Evolutionary conservation across 2,888 invertebrate genomes (phyloP).

Genomic region (Lochmaea crataegi): DNA sequence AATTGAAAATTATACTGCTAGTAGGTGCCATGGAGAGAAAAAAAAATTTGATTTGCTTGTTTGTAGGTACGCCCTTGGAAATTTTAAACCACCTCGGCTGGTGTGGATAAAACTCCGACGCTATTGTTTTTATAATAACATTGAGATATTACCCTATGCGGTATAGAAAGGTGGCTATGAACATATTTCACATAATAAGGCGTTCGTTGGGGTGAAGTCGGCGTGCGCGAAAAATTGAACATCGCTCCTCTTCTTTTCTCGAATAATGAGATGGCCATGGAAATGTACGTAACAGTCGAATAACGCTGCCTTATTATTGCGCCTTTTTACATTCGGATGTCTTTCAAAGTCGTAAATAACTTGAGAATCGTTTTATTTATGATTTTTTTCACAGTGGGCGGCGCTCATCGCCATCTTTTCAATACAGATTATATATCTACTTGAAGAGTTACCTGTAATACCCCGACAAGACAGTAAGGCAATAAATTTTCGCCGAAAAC

Average conservation of each 20-base stretch:
- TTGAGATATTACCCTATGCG: slow-evolving; percentile 64
- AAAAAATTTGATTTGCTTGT: not conserved
- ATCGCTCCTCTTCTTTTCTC: slow-evolving; percentile 50
- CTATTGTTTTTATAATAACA: slow-evolving; percentile 65
- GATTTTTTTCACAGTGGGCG: slow-evolving; percentile 38
- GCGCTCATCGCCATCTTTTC: slow-evolving; percentile 22
- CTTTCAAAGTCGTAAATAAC: slow-evolving; percentile 47
- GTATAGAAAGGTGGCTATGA: slow-evolving; percentile 64
- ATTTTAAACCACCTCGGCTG: slow-evolving; percentile 45
- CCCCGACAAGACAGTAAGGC: slow-evolving; percentile 7
- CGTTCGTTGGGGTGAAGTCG: slow-evolving; percentile 52
- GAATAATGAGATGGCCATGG: slow-evolving; percentile 60
- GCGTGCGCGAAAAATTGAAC: slow-evolving; percentile 58
- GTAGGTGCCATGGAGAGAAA: too few species aligned
- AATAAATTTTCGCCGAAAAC: slow-evolving; percentile 6
- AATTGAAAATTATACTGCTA: too few species aligned
- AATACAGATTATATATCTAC: slow-evolving; percentile 16
- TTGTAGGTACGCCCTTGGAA: slow-evolving; percentile 51
- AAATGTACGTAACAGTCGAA: slow-evolving; percentile 52
- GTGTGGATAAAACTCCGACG: slow-evolving; percentile 50
- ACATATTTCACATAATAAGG: slow-evolving; percentile 64
- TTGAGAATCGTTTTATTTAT: slow-evolving; percentile 46
- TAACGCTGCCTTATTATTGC: slow-evolving; percentile 53
- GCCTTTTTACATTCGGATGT: slow-evolving; percentile 48
- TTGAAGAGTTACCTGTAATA: slow-evolving; percentile 12